Percentiles rank a stretch among this genome's conserved stretches.
phyloP scores from a whole-genome alignment of 2,888 invertebrate species.

The Torymus auratus region DNA sequence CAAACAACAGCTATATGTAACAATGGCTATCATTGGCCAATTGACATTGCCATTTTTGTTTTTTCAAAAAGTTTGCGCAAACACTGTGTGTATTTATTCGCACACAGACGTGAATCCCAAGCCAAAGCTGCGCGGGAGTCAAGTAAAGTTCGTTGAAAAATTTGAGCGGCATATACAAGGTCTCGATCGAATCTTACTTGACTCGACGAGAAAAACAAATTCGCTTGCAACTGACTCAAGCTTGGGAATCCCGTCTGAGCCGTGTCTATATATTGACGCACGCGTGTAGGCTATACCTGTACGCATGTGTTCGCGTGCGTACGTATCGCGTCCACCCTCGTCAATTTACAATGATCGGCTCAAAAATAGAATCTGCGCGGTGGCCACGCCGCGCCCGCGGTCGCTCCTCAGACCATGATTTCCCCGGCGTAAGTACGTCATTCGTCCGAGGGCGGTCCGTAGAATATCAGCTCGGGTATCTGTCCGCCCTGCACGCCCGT shows the following conservation, averaged over 20 bases:
- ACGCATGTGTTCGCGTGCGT: no score
- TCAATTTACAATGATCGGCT: slow-evolving; percentile 46
- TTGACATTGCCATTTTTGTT: slow-evolving; percentile 26
- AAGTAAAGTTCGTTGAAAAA: slow-evolving; percentile 23
- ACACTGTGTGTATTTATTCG: neutral
- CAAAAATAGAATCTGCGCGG: slow-evolving; percentile 52
- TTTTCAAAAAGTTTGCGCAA: slow-evolving; percentile 22
- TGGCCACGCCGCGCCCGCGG: slow-evolving; percentile 8
- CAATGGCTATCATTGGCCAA: slow-evolving; percentile 40
- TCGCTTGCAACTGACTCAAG: neutral
- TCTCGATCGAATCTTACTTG: slow-evolving; percentile 2
- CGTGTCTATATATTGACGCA: no score
- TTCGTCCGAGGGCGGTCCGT: slow-evolving; percentile 85
- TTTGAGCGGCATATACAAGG: neutral
- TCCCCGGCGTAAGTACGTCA: slow-evolving; percentile 66
- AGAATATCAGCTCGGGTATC: slow-evolving; percentile 97
- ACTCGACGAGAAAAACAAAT: neutral
- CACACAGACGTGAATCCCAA: slow-evolving; percentile 3
- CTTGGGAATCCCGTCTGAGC: slow-evolving; percentile 1
- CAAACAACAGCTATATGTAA: slow-evolving; percentile 53
- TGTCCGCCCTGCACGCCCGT: slow-evolving; percentile 98
- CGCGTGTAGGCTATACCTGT: no score
- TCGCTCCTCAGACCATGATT: slow-evolving; percentile 64
- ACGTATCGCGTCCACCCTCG: no score
- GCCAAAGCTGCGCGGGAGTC: slow-evolving; percentile 8